Evolutionary conservation across 2,113 vertebrate species (phyloP).

Genomic region (Oncorhynchus tshawytscha): DNA sequence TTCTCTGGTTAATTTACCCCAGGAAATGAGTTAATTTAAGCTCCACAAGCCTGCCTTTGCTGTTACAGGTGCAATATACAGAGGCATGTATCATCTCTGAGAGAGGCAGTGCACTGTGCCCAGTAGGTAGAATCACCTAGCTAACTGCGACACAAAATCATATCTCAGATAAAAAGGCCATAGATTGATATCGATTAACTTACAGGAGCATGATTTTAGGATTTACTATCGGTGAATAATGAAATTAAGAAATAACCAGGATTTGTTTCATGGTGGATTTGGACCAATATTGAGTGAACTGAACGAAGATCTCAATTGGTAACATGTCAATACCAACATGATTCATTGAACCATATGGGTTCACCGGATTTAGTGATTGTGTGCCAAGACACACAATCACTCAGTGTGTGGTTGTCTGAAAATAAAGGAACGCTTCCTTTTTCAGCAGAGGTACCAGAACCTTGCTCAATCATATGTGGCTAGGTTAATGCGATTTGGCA

Average conservation of each 20-base stretch:
- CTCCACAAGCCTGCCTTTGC: conserved; percentile 59
- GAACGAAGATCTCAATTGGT: too few relatives aligned
- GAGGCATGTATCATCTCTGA: conserved; percentile 20
- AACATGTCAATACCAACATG: too few relatives aligned
- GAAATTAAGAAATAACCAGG: too few relatives aligned
- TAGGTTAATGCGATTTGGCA: conserved; percentile 13
- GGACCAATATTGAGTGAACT: too few relatives aligned
- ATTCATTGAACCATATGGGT: too few relatives aligned
- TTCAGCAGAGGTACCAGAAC: conserved; percentile 28
- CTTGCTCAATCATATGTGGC: conserved; percentile 16
- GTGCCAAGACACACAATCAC: too few relatives aligned
- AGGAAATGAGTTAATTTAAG: conserved; percentile 78
- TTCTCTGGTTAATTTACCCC: conserved; percentile 66
- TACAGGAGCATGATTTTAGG: too few relatives aligned
- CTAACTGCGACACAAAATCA: background rate
- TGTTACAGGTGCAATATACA: conserved; percentile 65
- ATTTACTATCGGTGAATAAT: too few relatives aligned
- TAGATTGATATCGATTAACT: conserved; percentile 33
- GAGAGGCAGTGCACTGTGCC: conserved; percentile 13
- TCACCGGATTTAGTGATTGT: too few relatives aligned
- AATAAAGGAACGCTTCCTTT: conserved; percentile 15
- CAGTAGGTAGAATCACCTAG: too few relatives aligned
- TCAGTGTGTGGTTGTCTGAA: background rate
- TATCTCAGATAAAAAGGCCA: conserved; percentile 16
- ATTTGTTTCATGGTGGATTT: too few relatives aligned